Percentiles rank a stretch among this genome's conserved stretches.
phyloP scores from a whole-genome alignment of 2,797 vertebrate genomes.

The Enteromius fasciolatus region DNA sequence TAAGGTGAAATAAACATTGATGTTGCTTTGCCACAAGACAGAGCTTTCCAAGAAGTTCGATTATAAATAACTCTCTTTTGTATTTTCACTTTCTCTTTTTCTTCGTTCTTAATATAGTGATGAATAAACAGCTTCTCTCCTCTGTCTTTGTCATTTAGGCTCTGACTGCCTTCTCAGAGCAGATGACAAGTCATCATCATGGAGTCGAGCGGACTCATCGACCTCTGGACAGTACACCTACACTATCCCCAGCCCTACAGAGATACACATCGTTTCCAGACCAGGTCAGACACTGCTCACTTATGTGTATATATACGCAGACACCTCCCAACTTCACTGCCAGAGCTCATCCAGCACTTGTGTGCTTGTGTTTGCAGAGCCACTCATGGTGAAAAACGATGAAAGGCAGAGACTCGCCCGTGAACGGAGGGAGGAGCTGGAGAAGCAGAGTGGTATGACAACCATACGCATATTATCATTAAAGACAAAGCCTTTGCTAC shows the following conservation, averaged over 20 bases:
- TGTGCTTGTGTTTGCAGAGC: constrained; percentile 66
- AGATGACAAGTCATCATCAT: constrained; percentile 66
- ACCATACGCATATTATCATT: neutral
- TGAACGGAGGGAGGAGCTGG: constrained; percentile 88
- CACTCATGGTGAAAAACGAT: constrained; percentile 85
- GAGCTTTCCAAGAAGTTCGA: too few relatives aligned
- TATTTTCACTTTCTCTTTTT: neutral
- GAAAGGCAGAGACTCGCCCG: constrained; percentile 90
- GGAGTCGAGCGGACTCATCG: constrained; percentile 65
- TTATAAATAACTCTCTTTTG: neutral
- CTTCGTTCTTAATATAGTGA: neutral
- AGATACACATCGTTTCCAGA: constrained; percentile 55
- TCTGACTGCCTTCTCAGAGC: constrained; percentile 68
- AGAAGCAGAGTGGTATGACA: constrained; percentile 87
- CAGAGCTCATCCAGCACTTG: neutral
- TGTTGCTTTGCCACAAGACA: too few relatives aligned
- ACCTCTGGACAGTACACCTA: constrained; percentile 71
- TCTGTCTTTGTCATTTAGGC: constrained; percentile 52
- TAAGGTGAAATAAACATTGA: too few relatives aligned
- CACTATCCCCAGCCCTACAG: constrained; percentile 64
- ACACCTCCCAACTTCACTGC: neutral
- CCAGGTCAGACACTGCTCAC: constrained; percentile 62
- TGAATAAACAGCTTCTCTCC: constrained; percentile 10
- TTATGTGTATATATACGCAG: neutral
- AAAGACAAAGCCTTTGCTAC: neutral